These are phyloP conservation scores for Leucopsar rothschildi DNA, from an alignment of 2,113 vertebrate genomes.

Conservation along the genomic window DNA sequence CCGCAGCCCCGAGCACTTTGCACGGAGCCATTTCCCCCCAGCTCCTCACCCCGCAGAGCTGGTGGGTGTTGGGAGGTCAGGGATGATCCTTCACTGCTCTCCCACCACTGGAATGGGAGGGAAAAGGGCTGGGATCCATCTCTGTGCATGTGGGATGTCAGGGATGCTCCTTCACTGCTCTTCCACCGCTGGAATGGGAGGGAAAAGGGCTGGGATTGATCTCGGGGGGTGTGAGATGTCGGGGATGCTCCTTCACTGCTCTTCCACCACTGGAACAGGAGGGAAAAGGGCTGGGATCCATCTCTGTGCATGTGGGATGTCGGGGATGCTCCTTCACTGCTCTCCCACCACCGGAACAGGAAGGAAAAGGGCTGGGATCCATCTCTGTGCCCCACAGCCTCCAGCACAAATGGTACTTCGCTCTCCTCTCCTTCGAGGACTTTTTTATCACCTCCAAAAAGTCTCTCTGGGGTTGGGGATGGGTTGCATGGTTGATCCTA, in stretches of 20 bases:
- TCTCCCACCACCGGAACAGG: accelerated
- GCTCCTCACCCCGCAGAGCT: background rate
- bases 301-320: accelerated
- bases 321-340: background rate
- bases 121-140: background rate
- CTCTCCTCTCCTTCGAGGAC: too few relatives aligned
- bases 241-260: background rate
- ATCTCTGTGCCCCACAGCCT: background rate
- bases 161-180: too few relatives aligned
- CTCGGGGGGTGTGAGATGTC: background rate
- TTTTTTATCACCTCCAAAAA: too few relatives aligned
- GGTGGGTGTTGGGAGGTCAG: accelerated
- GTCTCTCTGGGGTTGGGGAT: too few relatives aligned
- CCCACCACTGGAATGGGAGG: accelerated
- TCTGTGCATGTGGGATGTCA: background rate
- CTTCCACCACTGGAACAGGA: accelerated
- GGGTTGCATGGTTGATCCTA: too few relatives aligned
- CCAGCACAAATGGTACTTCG: too few relatives aligned
- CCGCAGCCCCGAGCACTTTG: conserved; percentile 26
- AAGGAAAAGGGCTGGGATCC: background rate
- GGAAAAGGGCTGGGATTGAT: too few relatives aligned
- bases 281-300: background rate
- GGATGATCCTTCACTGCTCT: background rate
- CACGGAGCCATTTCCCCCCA: background rate
- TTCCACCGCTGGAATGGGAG: too few relatives aligned